Percentiles rank a stretch among this genome's conserved stretches.
Evolutionary conservation across 2,888 invertebrate genomes (phyloP).

Genomic region (Pachycephus smyrnensis): DNA sequence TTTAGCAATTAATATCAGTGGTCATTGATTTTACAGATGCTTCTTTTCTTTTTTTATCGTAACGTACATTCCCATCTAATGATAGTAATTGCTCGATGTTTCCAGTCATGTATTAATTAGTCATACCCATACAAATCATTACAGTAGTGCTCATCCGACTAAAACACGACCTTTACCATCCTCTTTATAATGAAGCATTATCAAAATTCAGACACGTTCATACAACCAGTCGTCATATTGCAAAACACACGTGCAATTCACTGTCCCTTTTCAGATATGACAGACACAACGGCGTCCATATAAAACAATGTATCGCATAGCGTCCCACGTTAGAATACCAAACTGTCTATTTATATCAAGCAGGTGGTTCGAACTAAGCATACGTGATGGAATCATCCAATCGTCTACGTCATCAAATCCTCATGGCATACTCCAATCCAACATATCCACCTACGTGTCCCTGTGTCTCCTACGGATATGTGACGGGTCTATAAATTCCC

Average conservation of each 20-base stretch:
- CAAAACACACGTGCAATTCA: not conserved
- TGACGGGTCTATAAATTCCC: not conserved
- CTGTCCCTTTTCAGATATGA: not conserved
- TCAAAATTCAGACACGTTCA: not conserved
- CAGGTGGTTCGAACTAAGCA: conserved; percentile 56
- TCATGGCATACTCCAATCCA: not conserved
- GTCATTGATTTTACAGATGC: not conserved
- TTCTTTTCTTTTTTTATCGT: not conserved
- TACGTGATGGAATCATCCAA: conserved; percentile 45
- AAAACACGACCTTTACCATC: not conserved
- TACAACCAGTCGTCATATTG: not conserved
- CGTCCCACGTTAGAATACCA: not conserved
- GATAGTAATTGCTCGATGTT: not conserved
- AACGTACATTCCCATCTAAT: not conserved
- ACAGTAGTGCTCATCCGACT: not conserved
- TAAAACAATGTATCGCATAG: not conserved
- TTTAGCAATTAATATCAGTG: not conserved
- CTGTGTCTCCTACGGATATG: not conserved
- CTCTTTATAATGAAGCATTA: not conserved
- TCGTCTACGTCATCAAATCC: not conserved
- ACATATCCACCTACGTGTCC: not conserved
- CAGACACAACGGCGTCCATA: not conserved
- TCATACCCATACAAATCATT: not conserved
- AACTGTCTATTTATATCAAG: conserved; percentile 56
- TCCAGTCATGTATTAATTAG: not conserved